Evolutionary conservation across 2,797 vertebrate genomes (phyloP).

Genomic region (Jordanella pulchra): DNA sequence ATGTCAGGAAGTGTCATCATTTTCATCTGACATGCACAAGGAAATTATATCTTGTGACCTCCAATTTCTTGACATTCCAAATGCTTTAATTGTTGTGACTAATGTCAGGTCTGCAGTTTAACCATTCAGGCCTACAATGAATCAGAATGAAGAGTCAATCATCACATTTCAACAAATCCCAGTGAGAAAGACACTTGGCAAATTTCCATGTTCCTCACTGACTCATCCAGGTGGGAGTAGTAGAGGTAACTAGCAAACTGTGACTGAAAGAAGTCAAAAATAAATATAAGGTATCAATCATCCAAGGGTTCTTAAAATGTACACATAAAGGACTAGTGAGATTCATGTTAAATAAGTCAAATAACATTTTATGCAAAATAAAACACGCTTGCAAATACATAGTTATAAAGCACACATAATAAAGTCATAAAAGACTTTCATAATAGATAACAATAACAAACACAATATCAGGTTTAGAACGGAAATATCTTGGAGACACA

Average conservation of each 20-base stretch:
- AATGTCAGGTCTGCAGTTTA: conserved; percentile 84
- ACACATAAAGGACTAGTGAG: neutral
- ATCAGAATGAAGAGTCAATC: conserved; percentile 86
- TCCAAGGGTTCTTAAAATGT: conserved; percentile 1
- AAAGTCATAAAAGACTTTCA: neutral
- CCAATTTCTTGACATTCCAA: conserved; percentile 94
- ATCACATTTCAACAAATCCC: conserved; percentile 75
- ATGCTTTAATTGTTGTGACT: conserved; percentile 90
- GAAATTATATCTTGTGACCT: conserved; percentile 89
- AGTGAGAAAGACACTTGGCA: conserved; percentile 63
- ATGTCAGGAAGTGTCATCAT: conserved; percentile 86
- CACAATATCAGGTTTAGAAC: neutral
- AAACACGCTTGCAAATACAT: neutral
- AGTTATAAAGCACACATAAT: neutral
- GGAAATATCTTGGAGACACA: neutral
- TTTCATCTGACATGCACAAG: conserved; percentile 84
- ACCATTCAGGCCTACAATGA: conserved; percentile 88
- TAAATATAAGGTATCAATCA: conserved; percentile 7
- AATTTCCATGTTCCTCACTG: conserved; percentile 51
- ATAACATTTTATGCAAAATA: neutral
- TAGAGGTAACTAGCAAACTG: conserved; percentile 9
- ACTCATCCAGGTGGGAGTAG: conserved; percentile 28
- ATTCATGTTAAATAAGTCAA: neutral
- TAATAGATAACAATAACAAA: neutral
- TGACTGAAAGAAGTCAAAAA: neutral